Conservation (phyloP, 2,888 invertebrate species). For the Ennomos quercinarius region DNA sequence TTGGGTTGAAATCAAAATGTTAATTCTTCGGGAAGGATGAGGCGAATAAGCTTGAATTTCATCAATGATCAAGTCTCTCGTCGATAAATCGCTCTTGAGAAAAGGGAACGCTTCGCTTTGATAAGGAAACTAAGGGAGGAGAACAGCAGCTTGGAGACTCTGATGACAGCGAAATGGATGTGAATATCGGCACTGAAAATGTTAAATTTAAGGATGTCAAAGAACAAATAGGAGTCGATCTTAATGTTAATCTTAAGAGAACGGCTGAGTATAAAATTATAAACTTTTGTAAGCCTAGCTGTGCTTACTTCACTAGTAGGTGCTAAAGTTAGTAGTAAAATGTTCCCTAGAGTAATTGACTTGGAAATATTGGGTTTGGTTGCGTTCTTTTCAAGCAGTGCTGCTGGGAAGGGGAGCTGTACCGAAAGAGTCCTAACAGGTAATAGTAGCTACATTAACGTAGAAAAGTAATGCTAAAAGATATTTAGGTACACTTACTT, state of each 20-base stretch:
- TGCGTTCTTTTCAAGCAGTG: slow-evolving; percentile 60
- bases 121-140: slow-evolving; percentile 38
- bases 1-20: slow-evolving; percentile 58
- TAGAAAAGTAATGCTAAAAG: slow-evolving; percentile 82
- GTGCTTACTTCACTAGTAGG: slow-evolving; percentile 79
- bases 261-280: slow-evolving; percentile 83
- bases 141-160: slow-evolving; percentile 51
- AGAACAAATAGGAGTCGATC: slow-evolving; percentile 32
- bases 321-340: slow-evolving; percentile 86
- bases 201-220: slow-evolving; percentile 21
- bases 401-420: slow-evolving; percentile 58
- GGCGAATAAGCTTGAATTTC: slow-evolving; percentile 78
- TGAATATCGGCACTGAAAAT: slow-evolving; percentile 33
- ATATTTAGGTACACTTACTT: slow-evolving; percentile 70
- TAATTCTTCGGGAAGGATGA: slow-evolving; percentile 56
- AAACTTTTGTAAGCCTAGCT: slow-evolving; percentile 80
- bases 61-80: slow-evolving; percentile 73
- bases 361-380: slow-evolving; percentile 88
- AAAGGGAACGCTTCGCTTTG: slow-evolving; percentile 27
- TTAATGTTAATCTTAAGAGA: slow-evolving; percentile 79
- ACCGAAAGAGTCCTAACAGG: slow-evolving; percentile 61
- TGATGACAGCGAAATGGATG: slow-evolving; percentile 40
- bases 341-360: slow-evolving; percentile 95
- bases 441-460: slow-evolving; percentile 62
- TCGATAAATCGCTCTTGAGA: slow-evolving; percentile 28